Evolutionary conservation across 2,113 vertebrate genomes (phyloP).

Genomic region (Brachionichthys hirsutus): DNA sequence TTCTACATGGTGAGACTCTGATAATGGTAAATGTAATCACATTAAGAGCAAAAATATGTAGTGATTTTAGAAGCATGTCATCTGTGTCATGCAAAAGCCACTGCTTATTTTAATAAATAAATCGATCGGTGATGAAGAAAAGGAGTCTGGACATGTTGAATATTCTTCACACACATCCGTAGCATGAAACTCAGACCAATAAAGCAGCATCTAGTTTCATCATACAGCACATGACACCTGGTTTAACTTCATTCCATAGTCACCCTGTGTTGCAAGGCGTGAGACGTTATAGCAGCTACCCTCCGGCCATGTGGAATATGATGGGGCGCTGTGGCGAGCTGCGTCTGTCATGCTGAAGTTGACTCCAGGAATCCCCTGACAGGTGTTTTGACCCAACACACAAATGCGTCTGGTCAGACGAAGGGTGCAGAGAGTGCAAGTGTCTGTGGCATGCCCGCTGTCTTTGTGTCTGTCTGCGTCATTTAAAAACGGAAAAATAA

Average conservation of each 20-base stretch:
- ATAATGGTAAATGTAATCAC: no score
- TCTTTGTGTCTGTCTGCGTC: constrained; percentile 70
- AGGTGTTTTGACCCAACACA: constrained; percentile 55
- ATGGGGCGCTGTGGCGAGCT: constrained; percentile 39
- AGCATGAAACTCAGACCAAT: constrained; percentile 27
- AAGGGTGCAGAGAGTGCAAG: constrained; percentile 55
- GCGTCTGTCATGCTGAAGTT: constrained; percentile 49
- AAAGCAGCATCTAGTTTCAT: constrained; percentile 24
- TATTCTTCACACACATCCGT: constrained; percentile 9
- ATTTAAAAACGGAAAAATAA: constrained; percentile 32
- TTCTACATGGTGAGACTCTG: no score
- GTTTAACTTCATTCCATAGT: constrained; percentile 19
- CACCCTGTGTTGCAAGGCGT: constrained; percentile 26
- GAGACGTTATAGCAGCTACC: constrained; percentile 23
- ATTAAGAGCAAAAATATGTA: no score
- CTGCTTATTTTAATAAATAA: not conserved
- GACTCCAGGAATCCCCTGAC: constrained; percentile 66
- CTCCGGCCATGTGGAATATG: constrained; percentile 32
- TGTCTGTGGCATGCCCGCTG: constrained; percentile 66
- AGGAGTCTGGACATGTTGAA: not conserved
- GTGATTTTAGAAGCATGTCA: no score
- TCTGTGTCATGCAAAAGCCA: not conserved
- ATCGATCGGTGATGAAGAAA: not conserved
- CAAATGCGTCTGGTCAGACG: constrained; percentile 62
- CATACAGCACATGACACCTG: constrained; percentile 16